phyloP scores from a whole-genome alignment of 2,888 invertebrate species.

The Timandra comae region DNA sequence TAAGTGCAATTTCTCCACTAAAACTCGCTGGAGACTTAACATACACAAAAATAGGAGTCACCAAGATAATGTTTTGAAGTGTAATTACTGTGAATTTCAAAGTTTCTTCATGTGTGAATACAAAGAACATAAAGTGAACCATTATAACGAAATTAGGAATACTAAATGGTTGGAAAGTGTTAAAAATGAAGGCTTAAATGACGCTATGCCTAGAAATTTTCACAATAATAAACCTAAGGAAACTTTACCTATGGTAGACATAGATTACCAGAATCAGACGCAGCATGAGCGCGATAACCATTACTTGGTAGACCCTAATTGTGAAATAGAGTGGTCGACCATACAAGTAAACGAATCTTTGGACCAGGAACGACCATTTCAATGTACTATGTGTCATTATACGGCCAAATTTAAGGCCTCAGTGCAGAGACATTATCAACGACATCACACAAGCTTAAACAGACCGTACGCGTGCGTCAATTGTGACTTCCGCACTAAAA shows the following conservation, averaged over 20 bases:
- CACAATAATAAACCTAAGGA: not conserved
- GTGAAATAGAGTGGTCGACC: constrained; percentile 40
- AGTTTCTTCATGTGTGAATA: constrained; percentile 44
- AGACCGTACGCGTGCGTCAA: constrained; percentile 51
- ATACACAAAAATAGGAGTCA: constrained; percentile 43
- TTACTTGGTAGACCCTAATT: constrained; percentile 38
- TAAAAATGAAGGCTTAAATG: not conserved
- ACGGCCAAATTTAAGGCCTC: constrained; percentile 51
- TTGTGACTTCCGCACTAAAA: constrained; percentile 57
- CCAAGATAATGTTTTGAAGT: constrained; percentile 31
- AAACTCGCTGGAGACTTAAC: constrained; percentile 45
- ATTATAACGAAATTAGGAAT: constrained; percentile 17
- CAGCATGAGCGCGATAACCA: constrained; percentile 27
- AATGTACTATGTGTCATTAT: constrained; percentile 46
- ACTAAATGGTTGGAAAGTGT: not conserved
- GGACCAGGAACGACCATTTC: constrained; percentile 40
- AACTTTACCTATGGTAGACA: not conserved
- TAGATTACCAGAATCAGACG: constrained; percentile 2
- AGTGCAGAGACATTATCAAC: constrained; percentile 52
- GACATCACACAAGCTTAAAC: constrained; percentile 47
- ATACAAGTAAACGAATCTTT: constrained; percentile 44
- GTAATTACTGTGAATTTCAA: constrained; percentile 39
- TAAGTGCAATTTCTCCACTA: constrained; percentile 47
- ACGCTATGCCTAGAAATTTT: not conserved
- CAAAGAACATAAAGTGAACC: constrained; percentile 39